Conservation (phyloP, 2,113 vertebrate genomes). For the Triplophysa dalaica region DNA sequence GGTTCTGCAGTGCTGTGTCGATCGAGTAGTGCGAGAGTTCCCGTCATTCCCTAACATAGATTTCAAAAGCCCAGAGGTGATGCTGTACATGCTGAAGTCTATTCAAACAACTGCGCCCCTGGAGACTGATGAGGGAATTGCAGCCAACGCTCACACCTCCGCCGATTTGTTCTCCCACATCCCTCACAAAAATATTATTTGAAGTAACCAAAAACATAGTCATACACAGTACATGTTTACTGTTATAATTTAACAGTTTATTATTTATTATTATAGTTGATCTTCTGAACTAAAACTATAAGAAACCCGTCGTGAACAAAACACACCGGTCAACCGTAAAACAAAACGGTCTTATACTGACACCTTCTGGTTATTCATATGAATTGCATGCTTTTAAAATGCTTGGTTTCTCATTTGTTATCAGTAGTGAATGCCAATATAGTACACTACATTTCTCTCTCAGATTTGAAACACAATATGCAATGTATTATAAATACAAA, state of each 20-base stretch:
- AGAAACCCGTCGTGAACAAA: too few species aligned
- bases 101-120: constrained; percentile 27
- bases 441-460: background rate
- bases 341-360: constrained; percentile 1
- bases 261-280: too few species aligned
- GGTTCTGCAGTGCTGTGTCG: constrained; percentile 9
- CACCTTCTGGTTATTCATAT: constrained; percentile 25
- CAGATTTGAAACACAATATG: background rate
- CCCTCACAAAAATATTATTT: background rate
- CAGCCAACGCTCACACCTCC: background rate
- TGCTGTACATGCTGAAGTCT: constrained; percentile 26
- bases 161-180: background rate
- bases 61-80: constrained; percentile 35
- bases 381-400: background rate
- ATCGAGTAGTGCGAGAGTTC: constrained; percentile 29
- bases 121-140: background rate
- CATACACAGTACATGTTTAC: too few species aligned
- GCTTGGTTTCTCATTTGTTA: background rate
- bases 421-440: background rate
- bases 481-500: too few species aligned
- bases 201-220: too few species aligned
- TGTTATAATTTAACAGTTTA: too few species aligned
- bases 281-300: too few species aligned
- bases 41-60: constrained; percentile 47
- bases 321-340: too few species aligned